A percentile compares a stretch with the other conserved stretches of the same genome.
These are phyloP conservation scores for Petrolisthes manimaculis DNA, from an alignment of 2,888 invertebrate species.

Conservation along the genomic window DNA sequence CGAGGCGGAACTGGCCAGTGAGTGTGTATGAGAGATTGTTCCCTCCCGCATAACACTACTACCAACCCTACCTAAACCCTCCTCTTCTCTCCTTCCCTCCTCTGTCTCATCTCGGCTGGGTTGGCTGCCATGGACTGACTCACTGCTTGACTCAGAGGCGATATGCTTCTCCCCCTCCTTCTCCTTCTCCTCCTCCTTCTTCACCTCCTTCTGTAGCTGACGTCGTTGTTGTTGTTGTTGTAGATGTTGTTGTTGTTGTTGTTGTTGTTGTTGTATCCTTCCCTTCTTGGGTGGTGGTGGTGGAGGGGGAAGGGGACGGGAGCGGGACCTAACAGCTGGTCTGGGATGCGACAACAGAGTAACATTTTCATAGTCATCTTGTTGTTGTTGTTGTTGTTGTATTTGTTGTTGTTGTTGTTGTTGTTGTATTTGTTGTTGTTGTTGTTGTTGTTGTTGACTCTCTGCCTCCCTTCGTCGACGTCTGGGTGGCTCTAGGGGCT, in stretches of 20 bases:
- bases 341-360: neutral
- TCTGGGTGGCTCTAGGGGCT: conserved; percentile 27
- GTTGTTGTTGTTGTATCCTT: conserved; percentile 40
- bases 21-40: neutral
- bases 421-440: no score
- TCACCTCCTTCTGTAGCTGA: conserved; percentile 7
- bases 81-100: neutral
- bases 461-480: conserved; percentile 37
- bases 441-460: no score
- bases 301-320: conserved; percentile 53
- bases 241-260: no score
- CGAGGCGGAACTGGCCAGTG: conserved; percentile 41
- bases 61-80: neutral
- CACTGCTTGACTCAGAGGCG: conserved; percentile 10
- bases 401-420: no score
- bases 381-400: conserved; percentile 34
- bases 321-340: conserved; percentile 19
- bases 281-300: conserved; percentile 63
- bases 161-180: neutral
- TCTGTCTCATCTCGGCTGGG: neutral
- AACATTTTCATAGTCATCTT: conserved; percentile 53
- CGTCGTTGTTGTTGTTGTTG: no score
- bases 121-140: conserved; percentile 44
- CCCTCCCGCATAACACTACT: conserved; percentile 25
- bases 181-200: no score